Percentiles rank a stretch among this genome's conserved stretches.
These are phyloP conservation scores for Labia minor DNA, from an alignment of 2,888 invertebrate genomes.

Conservation along the genomic window DNA sequence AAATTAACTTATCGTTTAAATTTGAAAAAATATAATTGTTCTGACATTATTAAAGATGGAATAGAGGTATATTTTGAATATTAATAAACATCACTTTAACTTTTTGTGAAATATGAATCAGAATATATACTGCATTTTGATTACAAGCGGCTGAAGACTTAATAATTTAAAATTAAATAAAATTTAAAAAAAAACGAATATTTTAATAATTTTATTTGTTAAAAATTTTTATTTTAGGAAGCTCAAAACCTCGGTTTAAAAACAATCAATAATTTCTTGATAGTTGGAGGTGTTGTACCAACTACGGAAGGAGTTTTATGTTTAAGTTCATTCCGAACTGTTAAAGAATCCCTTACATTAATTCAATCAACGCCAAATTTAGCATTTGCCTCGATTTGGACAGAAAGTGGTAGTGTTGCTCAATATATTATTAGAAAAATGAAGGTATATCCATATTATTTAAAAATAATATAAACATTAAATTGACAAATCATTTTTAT, in stretches of 20 bases:
- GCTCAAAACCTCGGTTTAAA: neutral
- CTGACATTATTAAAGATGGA: neutral
- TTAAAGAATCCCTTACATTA: neutral
- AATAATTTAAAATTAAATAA: too few species aligned
- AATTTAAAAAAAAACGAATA: neutral
- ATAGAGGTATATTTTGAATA: neutral
- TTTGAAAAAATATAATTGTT: neutral
- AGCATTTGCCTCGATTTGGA: conserved; percentile 42
- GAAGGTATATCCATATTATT: conserved; percentile 31
- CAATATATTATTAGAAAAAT: conserved; percentile 43
- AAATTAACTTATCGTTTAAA: neutral
- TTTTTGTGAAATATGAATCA: too few species aligned
- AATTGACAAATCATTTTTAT: too few species aligned
- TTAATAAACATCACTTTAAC: neutral
- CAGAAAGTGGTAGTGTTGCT: conserved; percentile 43
- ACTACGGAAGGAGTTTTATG: neutral
- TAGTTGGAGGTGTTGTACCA: neutral
- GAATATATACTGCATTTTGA: too few species aligned
- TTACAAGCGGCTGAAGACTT: too few species aligned
- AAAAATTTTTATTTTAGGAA: neutral
- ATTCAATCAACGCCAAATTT: neutral
- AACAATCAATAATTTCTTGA: neutral
- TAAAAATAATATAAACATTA: too few species aligned
- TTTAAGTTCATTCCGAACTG: neutral
- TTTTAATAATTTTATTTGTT: neutral